Base-by-base conservation (phyloP, 2,797 vertebrate species). In the Champsocephalus gunnari region DNA sequence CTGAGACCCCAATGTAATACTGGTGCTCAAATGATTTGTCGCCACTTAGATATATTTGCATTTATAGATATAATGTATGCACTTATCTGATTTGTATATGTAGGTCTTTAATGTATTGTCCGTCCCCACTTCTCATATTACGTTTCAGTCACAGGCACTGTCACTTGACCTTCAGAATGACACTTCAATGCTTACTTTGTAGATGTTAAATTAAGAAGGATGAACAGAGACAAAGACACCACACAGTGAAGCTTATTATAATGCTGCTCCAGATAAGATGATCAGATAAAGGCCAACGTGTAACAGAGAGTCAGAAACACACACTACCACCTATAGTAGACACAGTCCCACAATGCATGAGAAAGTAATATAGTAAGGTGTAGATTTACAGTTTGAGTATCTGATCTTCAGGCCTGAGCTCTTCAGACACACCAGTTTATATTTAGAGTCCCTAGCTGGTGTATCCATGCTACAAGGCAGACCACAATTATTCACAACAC, bases 401-500 rank as follows among this genome's bases (percentile, higher is more conserved):
- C 88, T 85, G 81, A 89, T 88, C 87, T 88, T 79, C 83, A 80
- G 89, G 86, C 81, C 85, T 73, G 79, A 88, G 69, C 78, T 80
- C 77, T 86, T 87, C 79, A 92, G 83, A 89, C 86, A 88, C 91
- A 85, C 83, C 76, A 83, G 79, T 71, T 75, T 93, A 94, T 94
- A 93, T 95, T 93, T 95, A 93, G 92, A 91, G 75, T 80, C 83
- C 75, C 78, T 73, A 62, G 87, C 85, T 85, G 83, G 88, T 90
- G 89, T 94, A 90, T 93, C 93, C 82, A 92, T 90, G 93, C 82
- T 87, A 72, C 83, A 82, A 79, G 87, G 89, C 88, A 92, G 92
- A 85, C 81, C 82, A 65, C 86, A 90, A 89, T 93, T 79, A 90
- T 89, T 89, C 84, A 81, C 79, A 88, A 84, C 84, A 80, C 73